Evolutionary conservation across 2,888 invertebrate genomes (phyloP).

Genomic region (Acholoe squamosa): DNA sequence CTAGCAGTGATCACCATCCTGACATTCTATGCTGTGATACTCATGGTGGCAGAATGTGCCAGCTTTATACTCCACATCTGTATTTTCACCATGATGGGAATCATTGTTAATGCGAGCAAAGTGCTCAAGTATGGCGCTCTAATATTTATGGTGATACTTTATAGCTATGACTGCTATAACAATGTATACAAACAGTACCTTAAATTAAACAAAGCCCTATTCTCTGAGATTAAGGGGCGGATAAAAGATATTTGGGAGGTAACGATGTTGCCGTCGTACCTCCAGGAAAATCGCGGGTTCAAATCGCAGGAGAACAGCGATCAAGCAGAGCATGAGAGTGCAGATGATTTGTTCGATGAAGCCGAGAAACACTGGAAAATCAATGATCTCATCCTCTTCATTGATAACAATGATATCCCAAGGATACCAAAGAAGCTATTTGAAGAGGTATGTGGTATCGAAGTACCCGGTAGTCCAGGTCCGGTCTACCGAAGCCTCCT

Average conservation of each 20-base stretch:
- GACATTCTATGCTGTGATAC: conserved; percentile 70
- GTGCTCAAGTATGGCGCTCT: conserved; percentile 80
- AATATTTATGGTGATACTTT: conserved; percentile 80
- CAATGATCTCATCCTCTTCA: conserved; percentile 79
- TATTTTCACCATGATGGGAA: conserved; percentile 81
- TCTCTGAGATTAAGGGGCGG: conserved; percentile 79
- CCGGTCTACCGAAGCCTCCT: conserved; percentile 80
- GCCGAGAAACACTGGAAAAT: conserved; percentile 74
- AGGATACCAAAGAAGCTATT: conserved; percentile 80
- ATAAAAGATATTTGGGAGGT: conserved; percentile 79
- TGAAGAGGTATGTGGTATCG: conserved; percentile 78
- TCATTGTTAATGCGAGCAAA: conserved; percentile 81
- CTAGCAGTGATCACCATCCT: conserved; percentile 62
- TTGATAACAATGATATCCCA: conserved; percentile 81
- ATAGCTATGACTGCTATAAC: conserved; percentile 81
- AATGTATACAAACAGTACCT: conserved; percentile 81
- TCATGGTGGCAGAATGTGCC: conserved; percentile 65
- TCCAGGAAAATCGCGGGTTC: conserved; percentile 80
- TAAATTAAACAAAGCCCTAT: conserved; percentile 79
- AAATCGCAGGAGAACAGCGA: conserved; percentile 76
- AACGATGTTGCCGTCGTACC: conserved; percentile 78
- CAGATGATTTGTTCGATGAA: conserved; percentile 65
- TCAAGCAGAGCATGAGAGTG: conserved; percentile 72
- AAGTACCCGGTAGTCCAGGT: conserved; percentile 80
- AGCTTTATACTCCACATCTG: conserved; percentile 56